Evolutionary conservation across 2,888 invertebrate species (phyloP), one percentile per base, ranked within the genome.

Genomic region (Trichopria drosophilae): DNA sequence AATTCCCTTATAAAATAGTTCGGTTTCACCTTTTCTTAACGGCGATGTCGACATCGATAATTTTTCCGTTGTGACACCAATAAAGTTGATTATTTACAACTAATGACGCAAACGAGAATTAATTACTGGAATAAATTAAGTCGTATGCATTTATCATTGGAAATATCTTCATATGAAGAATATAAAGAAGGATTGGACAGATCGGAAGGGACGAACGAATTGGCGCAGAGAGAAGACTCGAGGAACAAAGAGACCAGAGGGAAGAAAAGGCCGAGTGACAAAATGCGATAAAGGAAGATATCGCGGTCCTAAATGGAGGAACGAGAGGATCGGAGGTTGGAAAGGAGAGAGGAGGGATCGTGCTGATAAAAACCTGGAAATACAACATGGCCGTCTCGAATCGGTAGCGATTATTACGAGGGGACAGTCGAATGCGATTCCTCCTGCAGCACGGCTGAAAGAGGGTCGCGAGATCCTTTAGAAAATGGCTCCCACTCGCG

Each of bases 311-410:
- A 51, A 31, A n/a, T n/a, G n/a, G 52, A 39, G 48, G 46, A 50
- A 52, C 54, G 47, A 60, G 58, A 51, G 53, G 43, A 53, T 51
- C 53, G 46, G 29, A 41, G 37, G 29, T 31, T 18, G 28, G 40
- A 45, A 45, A 49, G 26, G 48, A 39, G 44, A 32, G 42, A 31
- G 55, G 53, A 48, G 57, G 53, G 58, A 61, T 61, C n/a, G n/a
- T n/a, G n/a, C n/a, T n/a, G 64, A 63, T 63, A 71, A 71, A 71
- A 71, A 71, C 57, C 66, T 67, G 68, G 65, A 66, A 69, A 69
- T 69, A 66, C 69, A 69, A 64, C 68, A 71, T 71, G 71, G 71
- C 70, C 67, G 69, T 68, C 65, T 58, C 40, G 67, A 65, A 66
- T 68, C 67, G 65, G 56, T 59, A 61, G 62, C 71, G 70, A 71